Evolutionary conservation across 2,888 invertebrate species (phyloP).

Genomic region (Molorchus minor): DNA sequence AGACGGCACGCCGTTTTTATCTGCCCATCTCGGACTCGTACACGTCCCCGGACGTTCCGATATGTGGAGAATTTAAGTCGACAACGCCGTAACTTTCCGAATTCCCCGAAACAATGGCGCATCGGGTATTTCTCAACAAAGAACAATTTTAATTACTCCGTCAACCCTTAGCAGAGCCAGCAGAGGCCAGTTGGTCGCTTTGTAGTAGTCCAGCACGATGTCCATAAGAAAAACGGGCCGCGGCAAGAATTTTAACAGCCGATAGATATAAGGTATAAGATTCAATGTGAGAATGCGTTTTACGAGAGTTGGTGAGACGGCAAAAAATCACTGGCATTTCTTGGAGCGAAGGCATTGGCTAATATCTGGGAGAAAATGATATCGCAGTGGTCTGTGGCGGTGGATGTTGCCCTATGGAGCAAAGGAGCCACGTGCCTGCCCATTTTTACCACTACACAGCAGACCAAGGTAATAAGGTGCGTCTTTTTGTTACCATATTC

Average conservation of each 20-base stretch:
- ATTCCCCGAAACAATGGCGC: slow-evolving; percentile 46
- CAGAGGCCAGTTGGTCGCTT: slow-evolving; percentile 30
- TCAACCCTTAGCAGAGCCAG: slow-evolving; percentile 2
- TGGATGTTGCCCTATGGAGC: no score
- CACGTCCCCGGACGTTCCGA: slow-evolving; percentile 43
- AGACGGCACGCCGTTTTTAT: slow-evolving; percentile 38
- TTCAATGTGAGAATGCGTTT: slow-evolving; percentile 40
- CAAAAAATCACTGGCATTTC: slow-evolving; percentile 37
- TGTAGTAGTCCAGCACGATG: slow-evolving; percentile 34
- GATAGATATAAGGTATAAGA: slow-evolving; percentile 39
- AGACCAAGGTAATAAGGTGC: no score
- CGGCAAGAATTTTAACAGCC: slow-evolving; percentile 44
- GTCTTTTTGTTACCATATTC: no score
- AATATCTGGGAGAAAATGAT: no score
- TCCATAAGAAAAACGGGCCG: slow-evolving; percentile 38
- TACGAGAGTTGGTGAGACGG: slow-evolving; percentile 33
- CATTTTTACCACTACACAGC: no score
- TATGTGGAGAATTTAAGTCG: slow-evolving; percentile 44
- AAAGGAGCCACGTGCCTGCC: no score
- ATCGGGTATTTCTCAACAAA: slow-evolving; percentile 42
- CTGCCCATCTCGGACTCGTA: slow-evolving; percentile 39
- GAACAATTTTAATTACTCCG: slow-evolving; percentile 46
- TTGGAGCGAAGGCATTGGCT: slow-evolving; percentile 4
- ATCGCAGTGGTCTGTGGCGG: no score
- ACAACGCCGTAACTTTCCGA: slow-evolving; percentile 36